Percentiles rank a stretch among this genome's conserved stretches.
Conservation (phyloP, 2,888 invertebrate genomes). For the Erebia epiphron region DNA sequence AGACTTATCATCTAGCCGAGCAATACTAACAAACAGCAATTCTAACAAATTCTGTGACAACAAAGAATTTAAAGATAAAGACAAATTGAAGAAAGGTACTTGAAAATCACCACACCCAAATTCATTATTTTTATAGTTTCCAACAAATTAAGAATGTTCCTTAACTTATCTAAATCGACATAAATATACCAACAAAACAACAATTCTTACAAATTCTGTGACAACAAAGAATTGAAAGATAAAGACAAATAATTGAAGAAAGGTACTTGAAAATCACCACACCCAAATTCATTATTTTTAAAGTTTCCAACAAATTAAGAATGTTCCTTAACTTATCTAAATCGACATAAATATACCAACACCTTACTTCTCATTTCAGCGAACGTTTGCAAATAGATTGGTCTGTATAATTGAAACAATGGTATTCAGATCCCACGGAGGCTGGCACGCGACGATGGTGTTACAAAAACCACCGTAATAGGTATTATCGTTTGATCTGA, state of each 20-base stretch:
- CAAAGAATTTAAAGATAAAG: too few relatives aligned
- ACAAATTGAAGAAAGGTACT: too few relatives aligned
- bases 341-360: neutral
- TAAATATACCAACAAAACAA: neutral
- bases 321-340: neutral
- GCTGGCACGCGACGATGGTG: slow-evolving; percentile 46
- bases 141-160: neutral
- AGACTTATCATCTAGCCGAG: too few relatives aligned
- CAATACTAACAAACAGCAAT: too few relatives aligned
- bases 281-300: neutral
- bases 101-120: too few relatives aligned
- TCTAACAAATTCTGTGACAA: too few relatives aligned
- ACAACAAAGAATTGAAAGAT: too few relatives aligned
- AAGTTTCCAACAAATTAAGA: neutral
- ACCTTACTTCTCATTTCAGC: slow-evolving; percentile 11
- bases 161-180: neutral
- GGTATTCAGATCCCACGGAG: slow-evolving; percentile 47
- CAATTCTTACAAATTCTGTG: too few relatives aligned
- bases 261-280: too few relatives aligned
- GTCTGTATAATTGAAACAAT: slow-evolving; percentile 32
- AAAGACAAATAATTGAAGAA: too few relatives aligned
- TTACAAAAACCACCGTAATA: slow-evolving; percentile 39
- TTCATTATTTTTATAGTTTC: neutral
- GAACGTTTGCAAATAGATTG: slow-evolving; percentile 24
- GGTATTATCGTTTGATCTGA: slow-evolving; percentile 36